These are phyloP conservation scores for Scylla paramamosain DNA, from an alignment of 1,140 invertebrate genomes.

Conservation along the genomic window DNA sequence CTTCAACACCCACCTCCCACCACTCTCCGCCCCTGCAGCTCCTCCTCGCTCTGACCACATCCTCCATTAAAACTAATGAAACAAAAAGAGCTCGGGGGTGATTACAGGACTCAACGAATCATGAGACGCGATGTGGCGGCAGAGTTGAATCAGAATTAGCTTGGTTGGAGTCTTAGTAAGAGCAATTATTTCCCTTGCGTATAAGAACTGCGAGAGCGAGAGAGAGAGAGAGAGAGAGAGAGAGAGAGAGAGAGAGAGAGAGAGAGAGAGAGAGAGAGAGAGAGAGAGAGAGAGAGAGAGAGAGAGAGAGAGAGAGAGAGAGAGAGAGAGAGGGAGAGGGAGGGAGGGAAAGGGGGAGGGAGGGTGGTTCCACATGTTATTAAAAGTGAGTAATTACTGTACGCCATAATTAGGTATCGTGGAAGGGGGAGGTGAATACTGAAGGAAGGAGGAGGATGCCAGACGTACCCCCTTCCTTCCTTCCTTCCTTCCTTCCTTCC, in stretches of 20 bases:
- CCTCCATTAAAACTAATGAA: conserved; percentile 53
- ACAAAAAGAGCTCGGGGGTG: neutral
- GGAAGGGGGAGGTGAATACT: neutral
- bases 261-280: conserved; percentile 7
- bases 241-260: neutral
- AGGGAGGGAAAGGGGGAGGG: neutral
- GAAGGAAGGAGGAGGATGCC: neutral
- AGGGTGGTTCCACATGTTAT: neutral
- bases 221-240: neutral
- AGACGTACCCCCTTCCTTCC: neutral
- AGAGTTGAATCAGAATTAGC: neutral
- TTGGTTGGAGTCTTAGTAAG: conserved; percentile 30
- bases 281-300: conserved; percentile 27
- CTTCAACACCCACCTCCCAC: neutral
- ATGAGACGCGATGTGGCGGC: conserved; percentile 27
- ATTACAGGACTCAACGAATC: conserved; percentile 46
- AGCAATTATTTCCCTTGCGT: conserved; percentile 31
- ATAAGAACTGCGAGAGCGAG: neutral
- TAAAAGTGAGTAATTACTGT: too few relatives aligned
- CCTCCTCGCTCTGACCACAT: conserved; percentile 16
- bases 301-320: neutral
- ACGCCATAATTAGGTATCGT: neutral
- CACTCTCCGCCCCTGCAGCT: neutral
- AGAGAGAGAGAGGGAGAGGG: neutral
- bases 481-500: neutral